Base-by-base conservation (phyloP, 2,113 vertebrate species). In the Otus sunia region DNA sequence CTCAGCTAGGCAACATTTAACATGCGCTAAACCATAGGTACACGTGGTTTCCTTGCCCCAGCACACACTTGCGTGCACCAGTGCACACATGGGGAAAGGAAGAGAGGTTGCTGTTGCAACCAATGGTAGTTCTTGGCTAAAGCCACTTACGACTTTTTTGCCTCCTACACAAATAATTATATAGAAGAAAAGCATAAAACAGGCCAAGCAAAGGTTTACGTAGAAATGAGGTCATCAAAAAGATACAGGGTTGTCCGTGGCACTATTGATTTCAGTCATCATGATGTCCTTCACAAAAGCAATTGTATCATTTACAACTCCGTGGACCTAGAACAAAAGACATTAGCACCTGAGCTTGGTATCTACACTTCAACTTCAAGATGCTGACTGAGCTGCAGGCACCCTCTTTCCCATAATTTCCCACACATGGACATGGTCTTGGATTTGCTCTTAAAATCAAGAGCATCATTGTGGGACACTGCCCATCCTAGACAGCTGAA, bases 161-260 rank as follows among this genome's bases (percentile, higher is more conserved):
- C 21, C 37, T 72, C 25, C 4, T 10, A 10, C 9, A 6, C 0
- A 10, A 74, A 67, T 36, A 80, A 29, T 49, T 55, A 29, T 15
- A n/a, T 9, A 59, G 36, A 62, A 67, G 23, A 68, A 87, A 87
- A 52, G 2, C 25, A 41, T 50, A 39, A 49, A 93, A 81, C 81
- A 72, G 21, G 22, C 41, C 41, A 68, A 81, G 37, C 1, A 66
- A 34, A 55, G 43, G 63, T 82, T 87, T 39, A n/a, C 32, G 8
- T 10, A 41, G 27, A 47, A 76, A 47, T n/a, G 18, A 69, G 83
- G 22, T 37, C 1, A 77, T 62, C 2, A 1, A 92, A 99, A 99
- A 98, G 99, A 99, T 99, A 99, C 99, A 94, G 99, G 99, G 87
- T 99, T 99, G 96, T 99, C 99, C 2, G 99, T 99, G 69, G 99